phyloP scores from a whole-genome alignment of 2,888 invertebrate genomes.

The Oscheius onirici region DNA sequence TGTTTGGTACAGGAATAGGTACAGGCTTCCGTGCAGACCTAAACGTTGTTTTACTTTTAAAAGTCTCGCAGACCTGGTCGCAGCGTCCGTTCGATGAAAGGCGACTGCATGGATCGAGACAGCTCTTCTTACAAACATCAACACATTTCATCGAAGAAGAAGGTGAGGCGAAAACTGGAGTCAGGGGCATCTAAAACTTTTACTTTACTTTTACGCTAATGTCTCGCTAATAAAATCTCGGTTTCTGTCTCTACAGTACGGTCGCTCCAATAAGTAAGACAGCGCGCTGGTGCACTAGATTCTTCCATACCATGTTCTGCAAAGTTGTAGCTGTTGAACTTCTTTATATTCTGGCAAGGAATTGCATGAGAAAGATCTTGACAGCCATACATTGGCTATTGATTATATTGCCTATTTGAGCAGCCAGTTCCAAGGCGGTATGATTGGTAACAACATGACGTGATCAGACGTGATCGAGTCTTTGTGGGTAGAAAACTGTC shows the following conservation, averaged over 20 bases:
- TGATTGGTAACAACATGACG: neutral
- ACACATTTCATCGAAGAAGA: slow-evolving; percentile 36
- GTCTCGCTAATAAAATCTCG: too few relatives aligned
- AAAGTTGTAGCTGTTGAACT: neutral
- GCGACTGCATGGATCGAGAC: slow-evolving; percentile 41
- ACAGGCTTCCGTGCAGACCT: slow-evolving; percentile 48
- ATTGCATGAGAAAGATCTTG: too few relatives aligned
- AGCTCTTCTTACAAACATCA: slow-evolving; percentile 40
- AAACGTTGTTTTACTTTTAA: neutral
- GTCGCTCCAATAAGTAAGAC: too few relatives aligned
- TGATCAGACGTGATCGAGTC: too few relatives aligned
- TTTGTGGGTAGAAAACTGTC: neutral
- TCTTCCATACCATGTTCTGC: too few relatives aligned
- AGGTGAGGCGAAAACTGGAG: neutral
- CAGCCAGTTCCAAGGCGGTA: neutral
- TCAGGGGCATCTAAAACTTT: neutral
- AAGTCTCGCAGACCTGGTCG: slow-evolving; percentile 5
- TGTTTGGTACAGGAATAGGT: slow-evolving; percentile 51
- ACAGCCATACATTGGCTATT: too few relatives aligned
- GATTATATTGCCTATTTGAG: too few relatives aligned
- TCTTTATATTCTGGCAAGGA: too few relatives aligned
- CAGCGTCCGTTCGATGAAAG: slow-evolving; percentile 42
- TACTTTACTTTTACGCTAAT: too few relatives aligned
- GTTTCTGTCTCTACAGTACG: too few relatives aligned
- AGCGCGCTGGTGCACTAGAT: too few relatives aligned